phyloP scores from a whole-genome alignment of 2,888 invertebrate genomes.

The Agrochola lychnidis region DNA sequence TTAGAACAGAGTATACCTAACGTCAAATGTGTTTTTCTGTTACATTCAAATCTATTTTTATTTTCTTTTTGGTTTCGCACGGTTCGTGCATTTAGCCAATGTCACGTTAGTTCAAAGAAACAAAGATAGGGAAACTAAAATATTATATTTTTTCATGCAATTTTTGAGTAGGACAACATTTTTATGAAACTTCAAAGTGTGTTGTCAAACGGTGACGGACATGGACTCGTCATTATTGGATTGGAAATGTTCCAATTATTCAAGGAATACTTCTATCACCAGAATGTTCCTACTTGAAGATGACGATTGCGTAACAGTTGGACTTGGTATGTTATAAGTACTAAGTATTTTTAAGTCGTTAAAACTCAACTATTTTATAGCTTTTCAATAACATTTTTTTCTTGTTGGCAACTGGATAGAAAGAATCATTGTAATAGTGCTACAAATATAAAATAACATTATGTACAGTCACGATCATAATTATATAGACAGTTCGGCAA shows the following conservation, averaged over 20 bases:
- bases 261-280: neutral
- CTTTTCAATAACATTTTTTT: neutral
- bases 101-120: no score
- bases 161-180: constrained; percentile 6
- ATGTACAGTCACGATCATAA: constrained; percentile 1
- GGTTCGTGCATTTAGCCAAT: no score
- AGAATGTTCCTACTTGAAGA: neutral
- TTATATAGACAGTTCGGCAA: neutral
- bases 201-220: neutral
- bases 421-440: constrained; percentile 1
- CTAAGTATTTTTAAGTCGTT: neutral
- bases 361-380: neutral
- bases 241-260: neutral
- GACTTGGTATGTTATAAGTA: neutral
- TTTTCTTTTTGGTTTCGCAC: no score
- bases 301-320: neutral
- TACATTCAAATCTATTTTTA: neutral
- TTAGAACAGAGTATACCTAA: neutral
- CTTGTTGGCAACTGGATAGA: constrained; percentile 16
- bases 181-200: neutral
- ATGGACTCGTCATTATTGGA: neutral
- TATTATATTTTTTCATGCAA: no score
- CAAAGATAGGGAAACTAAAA: no score
- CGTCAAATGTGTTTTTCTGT: constrained; percentile 3
- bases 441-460: neutral